A percentile compares a stretch with the other conserved stretches of the same genome.
Conservation (phyloP, 2,113 vertebrate species). For the Actenoides hombroni region DNA sequence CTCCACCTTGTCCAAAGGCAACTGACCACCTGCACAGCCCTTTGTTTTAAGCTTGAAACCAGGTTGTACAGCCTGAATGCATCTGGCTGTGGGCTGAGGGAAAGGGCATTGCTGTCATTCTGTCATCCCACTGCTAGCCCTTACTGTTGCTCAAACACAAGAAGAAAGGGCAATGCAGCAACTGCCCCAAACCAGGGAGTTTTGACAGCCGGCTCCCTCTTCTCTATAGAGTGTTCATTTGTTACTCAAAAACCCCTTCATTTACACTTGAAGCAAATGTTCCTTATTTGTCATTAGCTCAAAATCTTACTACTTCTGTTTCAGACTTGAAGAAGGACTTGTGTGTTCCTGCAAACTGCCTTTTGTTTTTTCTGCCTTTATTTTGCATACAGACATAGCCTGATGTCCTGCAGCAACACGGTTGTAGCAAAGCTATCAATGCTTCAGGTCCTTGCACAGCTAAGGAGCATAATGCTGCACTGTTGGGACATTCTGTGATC, state of each 20-base stretch:
- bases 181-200: neutral
- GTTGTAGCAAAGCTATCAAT: neutral
- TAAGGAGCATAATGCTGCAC: neutral
- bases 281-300: neutral
- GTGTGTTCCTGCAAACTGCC: neutral
- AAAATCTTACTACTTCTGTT: neutral
- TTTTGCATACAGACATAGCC: neutral
- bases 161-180: neutral
- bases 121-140: too few species aligned
- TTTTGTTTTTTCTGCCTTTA: neutral
- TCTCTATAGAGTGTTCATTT: neutral
- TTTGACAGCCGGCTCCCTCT: neutral
- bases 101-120: neutral
- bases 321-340: neutral
- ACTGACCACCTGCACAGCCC: fast-evolving
- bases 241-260: neutral
- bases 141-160: neutral
- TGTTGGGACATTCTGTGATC: neutral
- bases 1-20: neutral
- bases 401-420: neutral
- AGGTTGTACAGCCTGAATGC: fast-evolving
- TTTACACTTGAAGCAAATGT: neutral
- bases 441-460: fast-evolving
- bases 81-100: neutral
- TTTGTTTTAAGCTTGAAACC: fast-evolving